A percentile compares a stretch with the other conserved stretches of the same genome.
Evolutionary conservation across 2,113 vertebrate genomes (phyloP).

Genomic region (Trichomycterus rosablanca): DNA sequence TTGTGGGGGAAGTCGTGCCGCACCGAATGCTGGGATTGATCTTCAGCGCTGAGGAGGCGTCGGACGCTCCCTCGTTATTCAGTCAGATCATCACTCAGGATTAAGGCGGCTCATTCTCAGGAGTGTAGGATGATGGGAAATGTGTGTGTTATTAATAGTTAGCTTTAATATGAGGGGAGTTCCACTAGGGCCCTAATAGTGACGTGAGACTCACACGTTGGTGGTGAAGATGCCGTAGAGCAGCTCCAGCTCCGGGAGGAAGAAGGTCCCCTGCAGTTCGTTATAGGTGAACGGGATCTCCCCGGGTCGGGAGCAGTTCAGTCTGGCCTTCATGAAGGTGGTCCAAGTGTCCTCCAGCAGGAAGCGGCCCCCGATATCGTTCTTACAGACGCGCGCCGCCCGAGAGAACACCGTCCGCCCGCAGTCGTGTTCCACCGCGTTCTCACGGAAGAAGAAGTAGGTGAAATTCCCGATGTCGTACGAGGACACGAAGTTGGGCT

Average conservation of each 20-base stretch:
- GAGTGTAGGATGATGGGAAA: no score
- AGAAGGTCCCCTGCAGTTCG: conserved; percentile 92
- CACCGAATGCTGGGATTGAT: no score
- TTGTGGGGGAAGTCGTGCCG: no score
- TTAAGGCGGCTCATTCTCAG: no score
- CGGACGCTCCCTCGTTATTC: no score
- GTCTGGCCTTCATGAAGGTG: conserved; percentile 94
- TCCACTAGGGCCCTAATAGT: no score
- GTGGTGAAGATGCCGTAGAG: conserved; percentile 96
- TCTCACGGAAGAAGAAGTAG: conserved; percentile 97
- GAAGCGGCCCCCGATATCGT: conserved; percentile 92
- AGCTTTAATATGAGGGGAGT: no score
- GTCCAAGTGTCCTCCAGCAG: conserved; percentile 97
- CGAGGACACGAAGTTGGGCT: conserved; percentile 95
- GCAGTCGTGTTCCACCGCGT: conserved; percentile 92
- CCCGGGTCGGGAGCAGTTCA: conserved; percentile 92
- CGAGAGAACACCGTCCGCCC: conserved; percentile 91
- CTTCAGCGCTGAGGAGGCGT: no score
- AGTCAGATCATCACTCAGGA: no score
- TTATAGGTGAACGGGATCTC: conserved; percentile 96
- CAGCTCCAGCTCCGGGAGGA: conserved; percentile 89
- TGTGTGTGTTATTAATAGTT: no score
- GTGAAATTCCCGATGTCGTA: conserved; percentile 95
- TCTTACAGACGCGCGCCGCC: conserved; percentile 89
- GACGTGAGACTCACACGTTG: conserved; percentile 91